phyloP scores from a whole-genome alignment of 1,140 invertebrate species.

The Aphaenogaster rudis region DNA sequence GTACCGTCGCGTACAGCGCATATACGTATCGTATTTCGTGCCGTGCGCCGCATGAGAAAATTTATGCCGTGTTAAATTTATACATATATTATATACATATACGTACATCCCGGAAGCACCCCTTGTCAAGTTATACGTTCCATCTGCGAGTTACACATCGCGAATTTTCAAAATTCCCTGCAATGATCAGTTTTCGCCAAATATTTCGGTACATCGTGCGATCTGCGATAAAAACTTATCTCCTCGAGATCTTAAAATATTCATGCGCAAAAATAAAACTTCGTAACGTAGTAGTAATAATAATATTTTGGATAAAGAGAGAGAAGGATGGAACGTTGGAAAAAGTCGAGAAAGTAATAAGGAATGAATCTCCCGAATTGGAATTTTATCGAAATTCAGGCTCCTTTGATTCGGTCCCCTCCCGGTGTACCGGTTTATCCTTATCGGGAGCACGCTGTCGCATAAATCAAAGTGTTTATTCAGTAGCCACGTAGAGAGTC shows the following conservation, averaged over 20 bases:
- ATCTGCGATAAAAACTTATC: constrained; percentile 3
- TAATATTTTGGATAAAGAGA: neutral
- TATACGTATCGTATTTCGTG: constrained; percentile 36
- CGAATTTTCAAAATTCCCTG: constrained; percentile 45
- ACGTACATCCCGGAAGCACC: neutral
- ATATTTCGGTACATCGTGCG: neutral
- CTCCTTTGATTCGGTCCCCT: neutral
- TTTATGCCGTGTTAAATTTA: constrained; percentile 58
- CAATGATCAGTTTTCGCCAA: neutral
- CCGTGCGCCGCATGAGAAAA: constrained; percentile 37
- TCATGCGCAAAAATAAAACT: neutral
- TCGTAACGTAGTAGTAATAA: neutral
- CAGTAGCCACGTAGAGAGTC: constrained; percentile 57
- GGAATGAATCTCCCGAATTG: constrained; percentile 51
- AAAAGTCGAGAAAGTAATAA: constrained; percentile 16
- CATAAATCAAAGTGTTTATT: constrained; percentile 82
- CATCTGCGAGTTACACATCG: constrained; percentile 32
- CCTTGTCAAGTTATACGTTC: constrained; percentile 46
- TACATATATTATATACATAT: constrained; percentile 30
- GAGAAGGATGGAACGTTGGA: neutral
- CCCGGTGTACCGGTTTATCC: constrained; percentile 69
- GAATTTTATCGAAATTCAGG: constrained; percentile 62
- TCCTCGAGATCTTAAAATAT: neutral
- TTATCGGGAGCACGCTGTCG: constrained; percentile 76
- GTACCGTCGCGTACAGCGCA: constrained; percentile 18